Base-by-base conservation (phyloP, 2,888 invertebrate species). In the Thera britannica region DNA sequence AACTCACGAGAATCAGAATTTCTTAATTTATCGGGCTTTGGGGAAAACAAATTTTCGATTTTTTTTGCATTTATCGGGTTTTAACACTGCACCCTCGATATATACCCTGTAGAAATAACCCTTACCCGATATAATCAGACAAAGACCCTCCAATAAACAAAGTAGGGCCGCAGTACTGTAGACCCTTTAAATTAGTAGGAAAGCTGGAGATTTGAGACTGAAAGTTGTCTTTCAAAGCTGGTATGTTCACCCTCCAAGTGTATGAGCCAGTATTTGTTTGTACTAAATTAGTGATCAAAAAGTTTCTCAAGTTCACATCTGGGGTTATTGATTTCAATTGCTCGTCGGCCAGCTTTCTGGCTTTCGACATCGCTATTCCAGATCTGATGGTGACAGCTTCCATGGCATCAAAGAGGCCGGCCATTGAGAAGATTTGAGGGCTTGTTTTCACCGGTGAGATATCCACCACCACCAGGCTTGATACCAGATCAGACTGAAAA, bases 241-340 rank as follows among this genome's bases (percentile, higher is more conserved):
- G 94, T 62, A 98, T 92, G 90, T 99, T 98, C 2, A 97, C 94
- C 72, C 96, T 95, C 98, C 98, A 98, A 44, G 94, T 94, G 77
- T 95, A 96, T 48, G 94, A 88, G 5, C 95, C 95, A 61, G 94
- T 89, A 72, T 95, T 94, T 9, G 94, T 92, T 80, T 96, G 95
- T n/a, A 96, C 95, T 62, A 99, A 91, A 88, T 99, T 99, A 38
- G 97, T 97, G 68, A 98, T 94, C 34, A 99, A 90, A 85, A 99
- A 99, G 83, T 97, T 94, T 61, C 96, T 93, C 54, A 97, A 82
- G 35, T 95, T 94, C 36, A 94, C 90, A 77, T 95, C 95, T 2
- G 94, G 91, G 11, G 96, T 94, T 4, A 94, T 88, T 7, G 89
- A 80, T 61, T 95, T 89, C 34, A 98, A 87, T 76, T 96, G 95